Evolutionary conservation across 2,888 invertebrate genomes (phyloP).

Genomic region (Philopedon plagiatum): DNA sequence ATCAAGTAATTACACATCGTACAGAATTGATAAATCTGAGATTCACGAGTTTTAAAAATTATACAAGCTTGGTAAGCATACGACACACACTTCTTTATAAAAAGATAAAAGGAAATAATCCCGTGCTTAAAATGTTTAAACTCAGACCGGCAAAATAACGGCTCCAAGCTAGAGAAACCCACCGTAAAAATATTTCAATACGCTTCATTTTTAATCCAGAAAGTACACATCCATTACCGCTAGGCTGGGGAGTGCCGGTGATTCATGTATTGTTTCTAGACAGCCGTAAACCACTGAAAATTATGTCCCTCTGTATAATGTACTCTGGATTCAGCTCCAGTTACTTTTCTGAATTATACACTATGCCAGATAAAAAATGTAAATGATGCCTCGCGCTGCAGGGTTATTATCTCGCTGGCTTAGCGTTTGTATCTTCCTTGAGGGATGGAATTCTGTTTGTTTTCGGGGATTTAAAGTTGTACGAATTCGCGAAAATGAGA

Average conservation of each 20-base stretch:
- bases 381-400: slow-evolving; percentile 56
- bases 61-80: neutral
- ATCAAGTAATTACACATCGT: too few species aligned
- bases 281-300: slow-evolving; percentile 68
- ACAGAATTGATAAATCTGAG: neutral
- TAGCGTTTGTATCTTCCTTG: slow-evolving; percentile 41
- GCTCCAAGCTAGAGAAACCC: slow-evolving; percentile 31
- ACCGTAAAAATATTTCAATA: slow-evolving; percentile 68
- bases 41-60: neutral
- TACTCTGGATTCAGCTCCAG: slow-evolving; percentile 57
- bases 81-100: neutral
- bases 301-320: slow-evolving; percentile 66
- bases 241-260: slow-evolving; percentile 59
- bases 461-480: slow-evolving; percentile 32
- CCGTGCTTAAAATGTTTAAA: slow-evolving; percentile 17
- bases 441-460: slow-evolving; percentile 43
- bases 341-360: slow-evolving; percentile 61
- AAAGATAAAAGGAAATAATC: neutral
- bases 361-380: slow-evolving; percentile 61
- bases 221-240: slow-evolving; percentile 68
- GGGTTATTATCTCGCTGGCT: slow-evolving; percentile 49
- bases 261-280: slow-evolving; percentile 69
- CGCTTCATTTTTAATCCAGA: slow-evolving; percentile 69
- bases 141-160: slow-evolving; percentile 10
- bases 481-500: slow-evolving; percentile 16